These are phyloP conservation scores for Caenorhabditis sp. DNA, from an alignment of 2,888 invertebrate species.

Conservation along the genomic window DNA sequence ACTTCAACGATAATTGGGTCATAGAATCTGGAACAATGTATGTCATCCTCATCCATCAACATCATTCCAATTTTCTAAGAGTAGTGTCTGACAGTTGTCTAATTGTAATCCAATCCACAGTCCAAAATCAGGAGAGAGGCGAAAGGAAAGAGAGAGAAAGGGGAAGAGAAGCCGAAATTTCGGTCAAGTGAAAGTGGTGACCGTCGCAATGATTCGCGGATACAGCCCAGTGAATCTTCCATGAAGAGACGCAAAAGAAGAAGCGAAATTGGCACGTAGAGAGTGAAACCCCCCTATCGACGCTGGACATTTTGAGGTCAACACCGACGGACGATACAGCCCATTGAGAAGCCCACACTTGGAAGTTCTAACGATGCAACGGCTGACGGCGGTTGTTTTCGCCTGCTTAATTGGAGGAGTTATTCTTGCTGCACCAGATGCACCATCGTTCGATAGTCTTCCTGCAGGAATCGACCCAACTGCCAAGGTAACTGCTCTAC, in stretches of 20 bases:
- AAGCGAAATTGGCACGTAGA: conserved; percentile 61
- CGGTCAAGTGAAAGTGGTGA: conserved; percentile 63
- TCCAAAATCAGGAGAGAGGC: conserved; percentile 6
- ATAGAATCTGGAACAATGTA: conserved; percentile 41
- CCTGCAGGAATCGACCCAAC: conserved; percentile 59
- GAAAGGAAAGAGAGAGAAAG: conserved; percentile 15
- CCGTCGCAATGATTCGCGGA: conserved; percentile 58
- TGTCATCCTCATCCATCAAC: conserved; percentile 49
- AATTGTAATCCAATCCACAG: conserved; percentile 52
- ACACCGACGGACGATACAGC: conserved; percentile 53
- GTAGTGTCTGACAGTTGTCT: conserved; percentile 30
- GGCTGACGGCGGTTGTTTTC: conserved; percentile 59
- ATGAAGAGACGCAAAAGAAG: conserved; percentile 58
- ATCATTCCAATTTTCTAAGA: conserved; percentile 45
- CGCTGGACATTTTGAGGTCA: conserved; percentile 66
- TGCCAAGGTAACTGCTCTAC: conserved; percentile 33
- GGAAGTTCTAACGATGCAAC: conserved; percentile 64
- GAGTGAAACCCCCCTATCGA: conserved; percentile 59
- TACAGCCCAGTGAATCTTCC: conserved; percentile 56
- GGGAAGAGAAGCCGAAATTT: conserved; percentile 47
- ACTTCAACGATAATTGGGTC: conserved; percentile 36
- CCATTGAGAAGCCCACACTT: conserved; percentile 67
- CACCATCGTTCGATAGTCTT: conserved; percentile 65
- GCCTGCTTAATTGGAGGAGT: conserved; percentile 59
- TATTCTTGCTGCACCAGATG: conserved; percentile 57